Percentiles rank a stretch among this genome's conserved stretches.
Conservation (phyloP, 53 echinoderm and acorn worm species). For the Apostichopus leukothele region DNA sequence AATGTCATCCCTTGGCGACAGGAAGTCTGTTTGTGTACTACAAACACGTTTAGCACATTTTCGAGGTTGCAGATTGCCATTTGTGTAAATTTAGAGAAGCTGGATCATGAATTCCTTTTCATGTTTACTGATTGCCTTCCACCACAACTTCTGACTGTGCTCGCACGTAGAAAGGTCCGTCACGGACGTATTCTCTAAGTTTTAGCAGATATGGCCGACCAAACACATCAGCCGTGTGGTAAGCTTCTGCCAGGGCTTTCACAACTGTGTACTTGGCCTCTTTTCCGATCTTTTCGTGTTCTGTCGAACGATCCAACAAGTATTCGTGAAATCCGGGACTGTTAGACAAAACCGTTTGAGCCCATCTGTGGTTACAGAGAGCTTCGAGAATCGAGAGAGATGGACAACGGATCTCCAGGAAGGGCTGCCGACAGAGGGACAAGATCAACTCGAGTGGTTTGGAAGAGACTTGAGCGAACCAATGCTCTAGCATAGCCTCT, state of each 20-base stretch:
- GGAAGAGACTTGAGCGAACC: slow-evolving; percentile 59
- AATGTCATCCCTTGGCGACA: too few species aligned
- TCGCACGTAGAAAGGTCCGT: slow-evolving; percentile 76
- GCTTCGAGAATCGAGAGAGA: slow-evolving; percentile 62
- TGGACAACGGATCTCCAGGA: slow-evolving; percentile 73
- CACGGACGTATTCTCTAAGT: slow-evolving; percentile 68
- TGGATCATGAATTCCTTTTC: too few species aligned
- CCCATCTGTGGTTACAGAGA: slow-evolving; percentile 72
- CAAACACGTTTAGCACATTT: too few species aligned
- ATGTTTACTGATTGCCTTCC: slow-evolving; percentile 49
- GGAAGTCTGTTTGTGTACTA: too few species aligned
- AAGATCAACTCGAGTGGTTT: slow-evolving; percentile 68
- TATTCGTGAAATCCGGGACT: slow-evolving; percentile 72
- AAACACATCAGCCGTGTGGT: slow-evolving; percentile 56
- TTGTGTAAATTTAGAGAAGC: too few species aligned
- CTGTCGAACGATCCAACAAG: slow-evolving; percentile 73
- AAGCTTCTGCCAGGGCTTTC: slow-evolving; percentile 64
- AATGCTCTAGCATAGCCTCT: slow-evolving; percentile 63
- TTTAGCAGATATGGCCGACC: slow-evolving; percentile 70
- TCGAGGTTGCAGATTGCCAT: too few species aligned
- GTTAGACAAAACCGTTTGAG: slow-evolving; percentile 50
- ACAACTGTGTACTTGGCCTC: slow-evolving; percentile 69
- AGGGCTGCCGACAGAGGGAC: slow-evolving; percentile 81
- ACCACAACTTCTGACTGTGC: slow-evolving; percentile 78
- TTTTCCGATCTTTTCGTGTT: slow-evolving; percentile 71